Evolutionary conservation across 2,888 invertebrate genomes (phyloP), one percentile per base, ranked within the genome.

Genomic region (Nomada fucata): DNA sequence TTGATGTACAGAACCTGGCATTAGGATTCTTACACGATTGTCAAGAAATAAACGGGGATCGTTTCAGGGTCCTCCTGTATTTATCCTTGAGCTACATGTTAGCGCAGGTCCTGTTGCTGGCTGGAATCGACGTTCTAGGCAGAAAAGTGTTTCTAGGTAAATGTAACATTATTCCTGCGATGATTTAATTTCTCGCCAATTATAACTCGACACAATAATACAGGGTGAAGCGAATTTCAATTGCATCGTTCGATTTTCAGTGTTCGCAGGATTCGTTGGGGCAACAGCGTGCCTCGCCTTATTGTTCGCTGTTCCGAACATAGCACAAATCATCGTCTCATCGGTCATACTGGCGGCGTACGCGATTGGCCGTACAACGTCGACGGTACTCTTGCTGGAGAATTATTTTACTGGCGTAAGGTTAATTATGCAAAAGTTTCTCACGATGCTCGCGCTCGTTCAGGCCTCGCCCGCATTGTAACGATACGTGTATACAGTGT

Each of bases 361-460:
- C 65, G 85, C 90, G 1, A 85, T 89, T 47, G 77, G 86, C 26
- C 74, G 84, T 29, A 91, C 91, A 26, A 83, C 88, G 18, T 80
- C 79, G 13, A 82, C 77, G 44, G 83, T 89, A 57, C 36, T 88
- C 15, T 65, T 91, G 44, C 70, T 90, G 68, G 91, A 91, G 77
- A 90, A 87, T 85, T 91, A 91, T 86, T 91, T 90, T 42, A 91
- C 91, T 26, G 84, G 87, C 44, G 77, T 90, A 61, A 91, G 91
- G 91, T 91, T 57, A 50, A 82, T 80, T 47, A 60, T 44, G n/a
- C 29, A 60, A 68, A 13, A 61, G 18, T 63, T 36, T 67, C n/a
- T 20, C 23, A 23, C 13, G 18, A 65, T 13, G 11, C n/a, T 63
- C 44, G n/a, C 23, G 13, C 44, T 29, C 10, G 18, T 26, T 44